Conservation (phyloP, 2,113 vertebrate species). For the Oplegnathus fasciatus region DNA sequence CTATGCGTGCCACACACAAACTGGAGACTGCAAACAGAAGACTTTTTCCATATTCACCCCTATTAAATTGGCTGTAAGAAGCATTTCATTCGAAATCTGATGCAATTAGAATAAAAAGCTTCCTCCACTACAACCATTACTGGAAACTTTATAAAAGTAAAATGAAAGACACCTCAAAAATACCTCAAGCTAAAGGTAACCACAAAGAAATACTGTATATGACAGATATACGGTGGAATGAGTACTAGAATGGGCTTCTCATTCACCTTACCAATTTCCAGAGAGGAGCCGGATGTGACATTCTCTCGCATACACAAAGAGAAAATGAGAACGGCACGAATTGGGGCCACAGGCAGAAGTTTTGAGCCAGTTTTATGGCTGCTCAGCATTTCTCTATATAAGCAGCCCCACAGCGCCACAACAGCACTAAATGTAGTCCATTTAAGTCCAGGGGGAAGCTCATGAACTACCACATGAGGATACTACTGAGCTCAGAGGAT, state of each 20-base stretch:
- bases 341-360: constrained; percentile 20
- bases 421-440: constrained; percentile 20
- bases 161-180: constrained; percentile 17
- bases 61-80: neutral
- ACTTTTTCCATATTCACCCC: neutral
- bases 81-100: neutral
- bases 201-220: neutral
- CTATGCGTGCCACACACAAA: neutral
- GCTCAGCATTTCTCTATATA: constrained; percentile 36
- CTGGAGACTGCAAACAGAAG: neutral
- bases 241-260: constrained; percentile 5
- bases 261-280: constrained; percentile 17
- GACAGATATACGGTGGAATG: neutral
- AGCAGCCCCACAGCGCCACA: neutral
- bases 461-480: constrained; percentile 3
- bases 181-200: constrained; percentile 6
- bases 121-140: neutral
- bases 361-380: constrained; percentile 49
- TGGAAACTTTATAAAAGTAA: constrained; percentile 9
- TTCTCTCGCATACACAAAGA: constrained; percentile 20
- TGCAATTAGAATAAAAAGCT: neutral
- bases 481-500: neutral
- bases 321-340: constrained; percentile 25
- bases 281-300: neutral
- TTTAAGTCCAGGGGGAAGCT: constrained; percentile 21